These are phyloP conservation scores for Deroplatys truncata DNA, from an alignment of 2,888 invertebrate genomes.

Conservation along the genomic window DNA sequence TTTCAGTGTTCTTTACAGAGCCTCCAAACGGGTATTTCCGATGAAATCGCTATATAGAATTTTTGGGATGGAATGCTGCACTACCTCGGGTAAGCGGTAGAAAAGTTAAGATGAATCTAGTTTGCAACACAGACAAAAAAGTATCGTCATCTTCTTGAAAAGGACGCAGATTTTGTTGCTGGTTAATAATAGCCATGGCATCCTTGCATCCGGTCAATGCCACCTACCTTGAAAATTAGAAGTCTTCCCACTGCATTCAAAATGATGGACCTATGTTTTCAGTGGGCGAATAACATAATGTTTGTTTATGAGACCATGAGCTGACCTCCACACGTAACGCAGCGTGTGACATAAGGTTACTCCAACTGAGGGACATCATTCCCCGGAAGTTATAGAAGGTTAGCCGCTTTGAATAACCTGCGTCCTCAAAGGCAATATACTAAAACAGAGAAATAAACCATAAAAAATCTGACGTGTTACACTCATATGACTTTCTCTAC, in stretches of 20 bases:
- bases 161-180: not conserved
- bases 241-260: not conserved
- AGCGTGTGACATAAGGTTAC: not conserved
- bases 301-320: not conserved
- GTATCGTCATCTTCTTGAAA: no score
- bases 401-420: not conserved
- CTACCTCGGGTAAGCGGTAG: no score
- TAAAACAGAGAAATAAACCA: no score
- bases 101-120: no score
- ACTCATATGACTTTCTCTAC: no score
- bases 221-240: not conserved
- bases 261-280: not conserved
- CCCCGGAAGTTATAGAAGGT: not conserved
- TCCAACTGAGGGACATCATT: not conserved
- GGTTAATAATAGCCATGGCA: not conserved
- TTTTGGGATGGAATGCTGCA: no score
- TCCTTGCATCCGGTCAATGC: not conserved
- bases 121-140: no score
- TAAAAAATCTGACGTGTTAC: no score
- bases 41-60: no score
- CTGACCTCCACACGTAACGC: not conserved
- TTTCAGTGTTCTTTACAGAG: no score
- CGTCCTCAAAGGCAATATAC: not conserved
- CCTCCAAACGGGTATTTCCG: no score
- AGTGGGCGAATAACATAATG: not conserved